Evolutionary conservation across 1,140 invertebrate genomes (phyloP).

Genomic region (Gryllus bimaculatus): DNA sequence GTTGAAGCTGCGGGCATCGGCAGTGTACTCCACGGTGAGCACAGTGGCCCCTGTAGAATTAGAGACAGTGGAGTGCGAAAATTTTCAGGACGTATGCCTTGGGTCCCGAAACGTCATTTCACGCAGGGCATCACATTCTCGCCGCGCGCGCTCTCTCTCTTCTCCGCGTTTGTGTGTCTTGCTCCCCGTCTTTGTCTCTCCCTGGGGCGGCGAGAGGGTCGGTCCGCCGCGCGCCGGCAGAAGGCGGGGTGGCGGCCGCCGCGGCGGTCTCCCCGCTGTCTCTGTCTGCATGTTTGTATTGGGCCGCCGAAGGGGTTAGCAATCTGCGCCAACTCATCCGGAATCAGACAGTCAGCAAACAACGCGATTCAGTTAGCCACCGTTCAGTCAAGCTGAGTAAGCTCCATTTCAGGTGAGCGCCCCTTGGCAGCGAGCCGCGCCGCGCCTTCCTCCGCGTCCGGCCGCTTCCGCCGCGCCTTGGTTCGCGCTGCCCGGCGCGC

Average conservation of each 20-base stretch:
- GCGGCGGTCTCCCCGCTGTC: background rate
- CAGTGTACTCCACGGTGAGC: too few species aligned
- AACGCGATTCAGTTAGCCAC: conserved; percentile 12
- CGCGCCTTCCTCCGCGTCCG: background rate
- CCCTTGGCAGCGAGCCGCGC: background rate
- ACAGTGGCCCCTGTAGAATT: too few species aligned
- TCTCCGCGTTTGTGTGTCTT: background rate
- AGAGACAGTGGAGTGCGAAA: too few species aligned
- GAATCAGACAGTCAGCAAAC: conserved; percentile 17
- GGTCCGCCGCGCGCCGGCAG: too few species aligned
- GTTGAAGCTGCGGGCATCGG: too few species aligned
- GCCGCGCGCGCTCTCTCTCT: background rate
- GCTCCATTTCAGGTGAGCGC: conserved; percentile 9
- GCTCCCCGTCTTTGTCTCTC: background rate
- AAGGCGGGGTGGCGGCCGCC: too few species aligned
- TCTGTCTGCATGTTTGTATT: conserved; percentile 4
- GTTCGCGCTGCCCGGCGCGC: background rate
- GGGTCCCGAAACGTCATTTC: too few species aligned
- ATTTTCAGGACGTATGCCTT: too few species aligned
- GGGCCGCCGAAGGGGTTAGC: background rate
- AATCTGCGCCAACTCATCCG: conserved; percentile 12
- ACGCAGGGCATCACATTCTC: too few species aligned
- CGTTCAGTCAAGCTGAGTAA: conserved; percentile 6
- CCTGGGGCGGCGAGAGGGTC: background rate
- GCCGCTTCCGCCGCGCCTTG: background rate